These are phyloP conservation scores for Aphaenogaster ashmeadi DNA, from an alignment of 1,140 invertebrate genomes.

Conservation along the genomic window DNA sequence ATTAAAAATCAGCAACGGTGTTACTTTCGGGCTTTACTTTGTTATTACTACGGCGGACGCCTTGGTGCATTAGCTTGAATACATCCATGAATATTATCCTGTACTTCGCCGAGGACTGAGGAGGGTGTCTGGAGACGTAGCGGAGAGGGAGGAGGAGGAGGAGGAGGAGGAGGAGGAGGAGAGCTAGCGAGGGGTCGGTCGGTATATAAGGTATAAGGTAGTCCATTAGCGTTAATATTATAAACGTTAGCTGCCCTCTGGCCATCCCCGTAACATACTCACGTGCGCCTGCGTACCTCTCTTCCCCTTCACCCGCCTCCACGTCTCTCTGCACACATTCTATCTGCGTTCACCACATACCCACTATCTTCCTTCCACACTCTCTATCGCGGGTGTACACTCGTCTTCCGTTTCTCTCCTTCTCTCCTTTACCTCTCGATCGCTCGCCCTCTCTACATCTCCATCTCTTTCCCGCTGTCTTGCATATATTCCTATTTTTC, in stretches of 20 bases:
- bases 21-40: slow-evolving; percentile 70
- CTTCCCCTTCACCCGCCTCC: slow-evolving; percentile 19
- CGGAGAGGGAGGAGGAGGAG: slow-evolving; percentile 49
- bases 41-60: slow-evolving; percentile 81
- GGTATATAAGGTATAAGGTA: slow-evolving; percentile 87
- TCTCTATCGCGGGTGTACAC: slow-evolving; percentile 45
- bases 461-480: slow-evolving; percentile 42
- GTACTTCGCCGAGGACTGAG: slow-evolving; percentile 79
- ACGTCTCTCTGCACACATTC: slow-evolving; percentile 42
- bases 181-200: slow-evolving; percentile 75
- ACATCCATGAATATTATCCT: slow-evolving; percentile 86
- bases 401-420: slow-evolving; percentile 34
- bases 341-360: slow-evolving; percentile 52
- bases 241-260: slow-evolving; percentile 87
- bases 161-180: slow-evolving; percentile 50
- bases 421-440: slow-evolving; percentile 35
- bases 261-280: slow-evolving; percentile 84
- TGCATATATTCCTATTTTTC: slow-evolving; percentile 58
- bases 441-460: slow-evolving; percentile 23
- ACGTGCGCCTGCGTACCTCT: slow-evolving; percentile 69
- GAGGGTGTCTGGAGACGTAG: slow-evolving; percentile 72
- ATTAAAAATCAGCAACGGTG: slow-evolving; percentile 50
- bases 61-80: slow-evolving; percentile 85
- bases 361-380: slow-evolving; percentile 64
- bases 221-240: slow-evolving; percentile 88